A percentile compares a stretch with the other conserved stretches of the same genome.
Conservation (phyloP, 2,888 invertebrate species). For the Drosophila koepferae region DNA sequence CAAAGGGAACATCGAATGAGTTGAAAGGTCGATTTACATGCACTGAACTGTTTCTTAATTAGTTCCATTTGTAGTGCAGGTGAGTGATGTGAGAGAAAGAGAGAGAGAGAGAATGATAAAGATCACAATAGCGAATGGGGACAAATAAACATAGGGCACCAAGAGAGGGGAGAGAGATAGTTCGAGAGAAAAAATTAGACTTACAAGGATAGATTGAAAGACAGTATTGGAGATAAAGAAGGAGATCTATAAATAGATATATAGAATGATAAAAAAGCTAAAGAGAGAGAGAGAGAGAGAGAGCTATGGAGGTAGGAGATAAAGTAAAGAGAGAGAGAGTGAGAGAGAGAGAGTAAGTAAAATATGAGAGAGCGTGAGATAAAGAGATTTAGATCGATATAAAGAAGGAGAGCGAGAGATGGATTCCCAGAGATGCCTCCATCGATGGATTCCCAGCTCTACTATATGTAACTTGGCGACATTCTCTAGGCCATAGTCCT, state of each 20-base stretch:
- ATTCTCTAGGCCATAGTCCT: neutral
- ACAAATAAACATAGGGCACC: too few species aligned
- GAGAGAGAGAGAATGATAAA: neutral
- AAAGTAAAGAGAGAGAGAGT: neutral
- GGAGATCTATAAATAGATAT: too few species aligned
- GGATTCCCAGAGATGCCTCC: too few species aligned
- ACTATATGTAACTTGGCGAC: neutral
- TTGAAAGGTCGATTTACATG: slow-evolving; percentile 34
- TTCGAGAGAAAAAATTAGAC: neutral
- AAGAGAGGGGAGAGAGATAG: neutral
- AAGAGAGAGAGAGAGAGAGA: too few species aligned
- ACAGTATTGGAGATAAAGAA: too few species aligned
- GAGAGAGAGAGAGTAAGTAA: neutral
- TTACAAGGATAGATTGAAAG: too few species aligned
- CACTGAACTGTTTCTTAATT: slow-evolving; percentile 31
- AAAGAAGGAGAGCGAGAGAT: too few species aligned
- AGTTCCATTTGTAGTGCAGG: neutral
- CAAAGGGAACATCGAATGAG: slow-evolving; percentile 31
- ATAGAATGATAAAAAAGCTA: too few species aligned
- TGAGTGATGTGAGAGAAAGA: neutral
- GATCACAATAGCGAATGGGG: too few species aligned
- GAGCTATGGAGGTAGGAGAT: too few species aligned
- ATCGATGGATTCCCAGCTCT: too few species aligned
- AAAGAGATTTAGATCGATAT: neutral
- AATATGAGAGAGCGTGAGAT: neutral